Base-by-base conservation (phyloP, 2,113 vertebrate species). In the Ictalurus furcatus region DNA sequence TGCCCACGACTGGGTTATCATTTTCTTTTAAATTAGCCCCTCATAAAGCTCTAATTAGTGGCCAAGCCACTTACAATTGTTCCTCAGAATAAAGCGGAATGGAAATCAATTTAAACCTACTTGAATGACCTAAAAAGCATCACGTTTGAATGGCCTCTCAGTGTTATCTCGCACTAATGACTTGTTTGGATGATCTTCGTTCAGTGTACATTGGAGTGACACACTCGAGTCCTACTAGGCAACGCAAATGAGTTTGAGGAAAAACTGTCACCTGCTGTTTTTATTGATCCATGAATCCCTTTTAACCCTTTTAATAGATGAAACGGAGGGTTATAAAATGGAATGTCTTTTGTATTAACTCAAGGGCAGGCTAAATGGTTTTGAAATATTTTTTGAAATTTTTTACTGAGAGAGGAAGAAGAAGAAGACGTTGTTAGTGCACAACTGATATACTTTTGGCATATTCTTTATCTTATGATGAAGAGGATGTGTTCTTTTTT, bases 11-110 rank as follows among this genome's bases (percentile, higher is more conserved):
- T 54, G 54, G 69, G 79, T 86, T 88, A 86, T 88, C 78, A 87
- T 91, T 90, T 90, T 65, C 89, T 81, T 63, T 74, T 84, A 87
- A 92, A 90, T 89, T 85, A 88, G 86, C 65, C 84, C 52, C 84
- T 92, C 87, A 89, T 92, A 90, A 89, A 80, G 88, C 74, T 59
- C 63, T 89, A 92, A 92, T 91, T 91, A 92, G 88, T 37, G 59
- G 61, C 79, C 40, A 86, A 79, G 48, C 21, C 79, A 74, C 85
- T 81, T 76, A 81, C 76, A 76, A 90, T 90, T 48, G 84, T 89
- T 83, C 71, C 88, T 88, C 71, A 85, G 84, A 91, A 90, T 30
- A 48, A 90, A 88, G 79, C 17, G 17, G 69, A 82, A 76, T 65
- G 89, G 82, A 85, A 90, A 92, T 90, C 87, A 90, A 88, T 90